Evolutionary conservation across 1,140 invertebrate species (phyloP).

Genomic region (Lasioglossum albipes): DNA sequence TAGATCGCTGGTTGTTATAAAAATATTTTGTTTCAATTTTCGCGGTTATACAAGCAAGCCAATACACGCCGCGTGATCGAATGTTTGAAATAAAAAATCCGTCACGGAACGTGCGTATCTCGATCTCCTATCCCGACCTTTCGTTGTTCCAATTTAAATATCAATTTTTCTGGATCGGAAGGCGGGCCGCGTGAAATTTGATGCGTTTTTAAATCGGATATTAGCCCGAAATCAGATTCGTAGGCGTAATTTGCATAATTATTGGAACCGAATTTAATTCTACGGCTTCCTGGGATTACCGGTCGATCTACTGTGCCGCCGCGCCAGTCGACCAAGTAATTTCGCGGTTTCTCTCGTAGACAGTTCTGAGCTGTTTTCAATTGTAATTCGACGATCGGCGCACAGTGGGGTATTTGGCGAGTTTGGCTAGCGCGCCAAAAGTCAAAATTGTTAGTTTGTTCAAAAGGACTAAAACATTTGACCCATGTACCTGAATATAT

Average conservation of each 20-base stretch:
- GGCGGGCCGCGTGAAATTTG: background rate
- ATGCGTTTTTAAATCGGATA: background rate
- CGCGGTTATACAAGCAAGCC: too few species aligned
- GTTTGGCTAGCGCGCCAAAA: too few species aligned
- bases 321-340: background rate
- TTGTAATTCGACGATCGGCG: background rate
- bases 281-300: background rate
- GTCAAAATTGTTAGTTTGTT: too few species aligned
- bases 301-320: background rate
- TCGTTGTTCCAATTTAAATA: background rate
- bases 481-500: too few species aligned
- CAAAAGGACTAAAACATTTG: too few species aligned
- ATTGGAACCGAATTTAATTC: background rate
- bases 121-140: background rate
- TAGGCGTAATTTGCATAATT: constrained; percentile 2
- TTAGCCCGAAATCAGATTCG: background rate
- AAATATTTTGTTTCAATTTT: too few species aligned
- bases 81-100: background rate
- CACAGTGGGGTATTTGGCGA: too few species aligned
- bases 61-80: too few species aligned
- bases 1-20: too few species aligned
- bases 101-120: background rate
- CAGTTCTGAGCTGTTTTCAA: background rate
- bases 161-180: background rate
- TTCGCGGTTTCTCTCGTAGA: background rate